Conservation (phyloP, 64 coral and sea anemone species). For the Montipora efflorescens region DNA sequence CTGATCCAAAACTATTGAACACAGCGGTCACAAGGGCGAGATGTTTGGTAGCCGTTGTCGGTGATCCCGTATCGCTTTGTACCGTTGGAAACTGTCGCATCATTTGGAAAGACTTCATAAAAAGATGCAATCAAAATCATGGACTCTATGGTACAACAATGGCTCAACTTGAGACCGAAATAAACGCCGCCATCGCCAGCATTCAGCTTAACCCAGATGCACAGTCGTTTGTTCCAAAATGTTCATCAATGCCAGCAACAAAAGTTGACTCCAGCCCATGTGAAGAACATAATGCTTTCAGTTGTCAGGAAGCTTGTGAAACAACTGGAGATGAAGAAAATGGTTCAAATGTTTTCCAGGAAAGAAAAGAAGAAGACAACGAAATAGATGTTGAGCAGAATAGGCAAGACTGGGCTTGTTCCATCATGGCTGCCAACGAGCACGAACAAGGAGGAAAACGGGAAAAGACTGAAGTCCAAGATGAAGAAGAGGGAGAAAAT, state of each 20-base stretch:
- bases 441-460: not conserved
- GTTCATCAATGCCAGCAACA: not conserved
- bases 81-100: constrained; percentile 70
- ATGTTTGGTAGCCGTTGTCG: constrained; percentile 76
- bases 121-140: constrained; percentile 41
- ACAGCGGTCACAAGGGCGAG: constrained; percentile 82
- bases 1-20: constrained; percentile 82
- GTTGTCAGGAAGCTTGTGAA: not conserved
- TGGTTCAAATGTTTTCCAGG: not conserved
- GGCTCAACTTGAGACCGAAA: constrained; percentile 40
- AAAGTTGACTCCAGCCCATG: not conserved
- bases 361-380: not conserved
- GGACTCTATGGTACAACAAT: constrained; percentile 55
- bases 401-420: not conserved
- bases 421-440: too few relatives aligned
- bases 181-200: constrained; percentile 10
- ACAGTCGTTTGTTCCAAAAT: constrained; percentile 37
- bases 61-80: constrained; percentile 81
- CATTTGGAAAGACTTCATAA: constrained; percentile 78
- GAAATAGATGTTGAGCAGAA: not conserved
- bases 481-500: not conserved
- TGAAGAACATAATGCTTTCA: not conserved
- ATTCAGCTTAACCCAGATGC: constrained; percentile 55
- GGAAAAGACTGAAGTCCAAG: not conserved
- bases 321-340: not conserved